Conservation (phyloP, 2,113 vertebrate species). For the Ptilonorhynchus violaceus region DNA sequence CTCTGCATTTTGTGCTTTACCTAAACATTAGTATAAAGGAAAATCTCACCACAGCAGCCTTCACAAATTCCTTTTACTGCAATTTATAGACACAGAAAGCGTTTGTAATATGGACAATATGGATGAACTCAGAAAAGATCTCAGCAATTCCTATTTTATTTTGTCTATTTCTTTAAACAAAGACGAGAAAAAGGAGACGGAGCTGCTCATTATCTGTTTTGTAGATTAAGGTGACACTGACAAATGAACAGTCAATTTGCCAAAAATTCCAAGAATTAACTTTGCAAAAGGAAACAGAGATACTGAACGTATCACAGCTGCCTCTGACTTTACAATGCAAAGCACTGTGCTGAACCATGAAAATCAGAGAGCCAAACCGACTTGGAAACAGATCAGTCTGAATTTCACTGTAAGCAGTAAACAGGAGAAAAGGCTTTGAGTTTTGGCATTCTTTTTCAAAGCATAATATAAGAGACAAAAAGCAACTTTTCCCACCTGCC, state of each 20-base stretch:
- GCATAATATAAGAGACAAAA: neutral
- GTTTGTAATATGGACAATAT: neutral
- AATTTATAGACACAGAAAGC: neutral
- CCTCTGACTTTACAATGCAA: neutral
- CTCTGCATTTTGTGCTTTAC: neutral
- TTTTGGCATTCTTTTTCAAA: neutral
- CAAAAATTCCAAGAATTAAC: conserved; percentile 40
- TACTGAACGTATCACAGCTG: neutral
- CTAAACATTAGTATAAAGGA: neutral
- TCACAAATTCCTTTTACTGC: neutral
- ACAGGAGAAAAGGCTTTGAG: neutral
- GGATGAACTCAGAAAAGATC: neutral
- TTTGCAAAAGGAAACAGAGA: neutral
- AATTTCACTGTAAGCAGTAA: neutral
- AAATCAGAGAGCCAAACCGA: neutral
- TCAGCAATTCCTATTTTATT: neutral
- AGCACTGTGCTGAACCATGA: neutral
- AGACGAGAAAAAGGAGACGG: neutral
- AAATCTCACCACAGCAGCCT: neutral
- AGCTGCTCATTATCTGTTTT: neutral
- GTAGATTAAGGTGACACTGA: conserved; percentile 16
- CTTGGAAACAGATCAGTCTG: neutral
- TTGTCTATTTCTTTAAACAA: neutral
- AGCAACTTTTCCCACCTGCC: neutral
- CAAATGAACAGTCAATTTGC: conserved; percentile 14